Base-by-base conservation (phyloP, 2,888 invertebrate genomes). In the Drosophila paramelanica region DNA sequence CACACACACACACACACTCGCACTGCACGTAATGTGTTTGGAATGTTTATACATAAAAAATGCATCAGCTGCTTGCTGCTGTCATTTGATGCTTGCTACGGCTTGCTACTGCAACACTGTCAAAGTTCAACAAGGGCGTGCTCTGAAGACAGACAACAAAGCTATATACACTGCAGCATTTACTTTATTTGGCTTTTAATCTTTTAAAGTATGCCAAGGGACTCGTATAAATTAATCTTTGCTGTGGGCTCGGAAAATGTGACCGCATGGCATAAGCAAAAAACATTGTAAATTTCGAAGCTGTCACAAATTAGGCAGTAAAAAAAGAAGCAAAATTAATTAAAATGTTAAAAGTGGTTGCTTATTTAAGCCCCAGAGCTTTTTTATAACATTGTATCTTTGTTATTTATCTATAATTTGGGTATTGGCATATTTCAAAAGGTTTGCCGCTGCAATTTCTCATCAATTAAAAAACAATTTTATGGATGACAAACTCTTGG, bases 1-100 rank as follows among this genome's bases (percentile, higher is more conserved):
- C 47, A 23, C 31, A 36, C 31, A 43, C 13, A 55, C 0, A 41
- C 8, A 55, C 36, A 62, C 1, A 14, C 41, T 49, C 36, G 60
- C 23, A 14, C 41, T 49, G 31, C 56, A 68, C 52, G 55, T 65
- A 70, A 58, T 73, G 59, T 65, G 64, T 67, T 47, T 55, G 64
- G 79, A 74, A 85, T 75, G 66, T 55, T 71, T 68, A 61, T 45
- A 74, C 87, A 89, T 87, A 69, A 89, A 84, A 89, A 87, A 83
- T 84, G 89, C 83, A 83, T 81, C 81, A 73, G 69, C 65, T 81
- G 68, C 65, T 73, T 50, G 73, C 51, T 55, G 55, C 59, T 43
- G 25, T 36, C 45, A 25, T 55, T 57, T 36, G 64, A 36, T 41
- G 56, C 36, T 52, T 49, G 56, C 14, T 49, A 39, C 42, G 38